Conservation (phyloP, 2,888 invertebrate species). For the Osmoderma eremita region DNA sequence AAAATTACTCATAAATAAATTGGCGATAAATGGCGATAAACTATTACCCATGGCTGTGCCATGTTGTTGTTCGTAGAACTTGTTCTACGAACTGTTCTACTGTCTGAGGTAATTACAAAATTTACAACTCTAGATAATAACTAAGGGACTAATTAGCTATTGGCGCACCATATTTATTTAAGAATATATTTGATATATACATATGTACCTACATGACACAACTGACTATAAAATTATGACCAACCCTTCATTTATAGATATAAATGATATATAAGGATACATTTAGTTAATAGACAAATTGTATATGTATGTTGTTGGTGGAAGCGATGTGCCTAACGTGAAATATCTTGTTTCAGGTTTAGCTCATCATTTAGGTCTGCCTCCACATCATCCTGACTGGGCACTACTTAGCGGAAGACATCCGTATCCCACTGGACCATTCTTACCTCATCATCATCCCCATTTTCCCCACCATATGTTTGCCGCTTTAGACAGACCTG, state of each 20-base stretch:
- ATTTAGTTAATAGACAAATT: too few relatives aligned
- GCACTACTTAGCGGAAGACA: slow-evolving; percentile 62
- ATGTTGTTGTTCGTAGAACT: too few relatives aligned
- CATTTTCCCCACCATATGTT: slow-evolving; percentile 63
- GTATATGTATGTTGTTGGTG: too few relatives aligned
- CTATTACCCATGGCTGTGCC: too few relatives aligned
- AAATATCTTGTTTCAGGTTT: slow-evolving; percentile 68
- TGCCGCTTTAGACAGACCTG: slow-evolving; percentile 67
- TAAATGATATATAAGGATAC: not conserved
- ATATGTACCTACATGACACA: too few relatives aligned
- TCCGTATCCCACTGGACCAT: slow-evolving; percentile 66
- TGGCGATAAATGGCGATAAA: too few relatives aligned
- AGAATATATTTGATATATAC: not conserved
- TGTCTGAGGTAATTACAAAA: too few relatives aligned
- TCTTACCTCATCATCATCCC: slow-evolving; percentile 69
- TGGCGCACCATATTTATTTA: not conserved
- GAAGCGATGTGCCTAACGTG: not conserved
- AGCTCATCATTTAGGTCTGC: slow-evolving; percentile 77
- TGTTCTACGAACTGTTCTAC: too few relatives aligned
- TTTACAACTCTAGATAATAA: too few relatives aligned
- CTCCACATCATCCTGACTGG: slow-evolving; percentile 76
- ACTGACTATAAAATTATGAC: too few relatives aligned
- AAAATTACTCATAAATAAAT: too few relatives aligned
- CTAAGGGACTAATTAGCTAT: not conserved
- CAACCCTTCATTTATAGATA: too few relatives aligned